Conservation (phyloP, 1,140 invertebrate species). For the Cataglyphis hispanica region DNA sequence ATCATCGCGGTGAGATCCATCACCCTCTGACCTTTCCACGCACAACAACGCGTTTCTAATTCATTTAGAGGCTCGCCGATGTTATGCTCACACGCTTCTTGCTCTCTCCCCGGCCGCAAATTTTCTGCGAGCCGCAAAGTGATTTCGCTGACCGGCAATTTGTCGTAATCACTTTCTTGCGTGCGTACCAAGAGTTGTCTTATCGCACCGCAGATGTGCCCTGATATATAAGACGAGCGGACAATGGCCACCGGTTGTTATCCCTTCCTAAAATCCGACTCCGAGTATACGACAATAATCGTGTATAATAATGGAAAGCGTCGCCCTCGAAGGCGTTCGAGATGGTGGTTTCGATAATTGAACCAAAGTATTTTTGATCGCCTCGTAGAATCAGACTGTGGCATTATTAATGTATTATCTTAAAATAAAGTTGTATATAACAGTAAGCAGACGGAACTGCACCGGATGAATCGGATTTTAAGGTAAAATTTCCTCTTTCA, state of each 20-base stretch:
- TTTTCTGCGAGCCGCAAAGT: constrained; percentile 40
- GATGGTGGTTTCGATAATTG: constrained; percentile 58
- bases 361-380: constrained; percentile 56
- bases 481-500: neutral
- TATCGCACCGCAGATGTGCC: constrained; percentile 25
- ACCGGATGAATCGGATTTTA: neutral
- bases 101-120: constrained; percentile 11
- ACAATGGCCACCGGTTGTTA: constrained; percentile 65
- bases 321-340: constrained; percentile 46
- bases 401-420: neutral
- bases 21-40: constrained; percentile 42
- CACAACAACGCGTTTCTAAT: constrained; percentile 51
- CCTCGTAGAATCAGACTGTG: constrained; percentile 32
- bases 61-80: constrained; percentile 37
- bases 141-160: constrained; percentile 52
- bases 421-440: neutral
- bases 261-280: constrained; percentile 52
- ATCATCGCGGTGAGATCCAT: constrained; percentile 27
- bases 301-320: constrained; percentile 69
- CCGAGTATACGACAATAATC: constrained; percentile 58
- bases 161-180: constrained; percentile 59
- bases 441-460: neutral
- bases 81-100: constrained; percentile 45
- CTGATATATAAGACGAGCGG: constrained; percentile 14
- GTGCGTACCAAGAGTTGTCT: constrained; percentile 3